Base-by-base conservation (phyloP, 2,113 vertebrate species). In the Symphodus melops region DNA sequence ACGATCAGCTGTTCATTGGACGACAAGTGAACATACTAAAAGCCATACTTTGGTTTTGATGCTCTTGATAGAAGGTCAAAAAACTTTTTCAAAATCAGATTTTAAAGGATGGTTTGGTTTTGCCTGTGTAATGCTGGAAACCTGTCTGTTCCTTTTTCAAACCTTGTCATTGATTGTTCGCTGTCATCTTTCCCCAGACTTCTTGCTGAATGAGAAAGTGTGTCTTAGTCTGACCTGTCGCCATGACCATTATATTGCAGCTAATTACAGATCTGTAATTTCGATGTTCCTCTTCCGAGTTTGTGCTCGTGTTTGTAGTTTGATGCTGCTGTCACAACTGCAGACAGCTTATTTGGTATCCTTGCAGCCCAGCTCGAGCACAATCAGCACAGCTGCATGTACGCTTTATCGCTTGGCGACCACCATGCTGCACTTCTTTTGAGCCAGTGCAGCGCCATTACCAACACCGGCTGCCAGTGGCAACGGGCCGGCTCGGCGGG, bases 381-480 rank as follows among this genome's bases (percentile, higher is more conserved):
- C 61, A 58, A 82, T 82, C 62, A 53, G 36, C 72, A 70, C 37
- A 37, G 46, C 63, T 68, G 39, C 41, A 6, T 42, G 53, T 63
- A 68, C 66, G 56, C 55, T 66, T 67, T 75, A 61, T 70, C 9
- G 39, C 82, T 60, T 70, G 77, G 79, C 49, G 23, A 75, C 82
- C 37, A 55, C 71, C 54, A 21, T 42, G 70, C 71, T 56, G 56
- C 51, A 3, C 66, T 79, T 58, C 69, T 46, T 68, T 78, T 62
- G 76, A 85, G 76, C 64, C 69, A 74, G 75, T 63, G 63, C 49
- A 33, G 75, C 28, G 64, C 80, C 85, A 85, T 77, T 69, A 84
- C 75, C 57, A 46, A 46, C 70, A 65, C 69, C 52, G 64, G 83
- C 86, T 91, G 90, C 89, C 84, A 85, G 86, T 82, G 82, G 79